Conservation (phyloP, 2,113 vertebrate genomes). For the Coracopsis vasa region DNA sequence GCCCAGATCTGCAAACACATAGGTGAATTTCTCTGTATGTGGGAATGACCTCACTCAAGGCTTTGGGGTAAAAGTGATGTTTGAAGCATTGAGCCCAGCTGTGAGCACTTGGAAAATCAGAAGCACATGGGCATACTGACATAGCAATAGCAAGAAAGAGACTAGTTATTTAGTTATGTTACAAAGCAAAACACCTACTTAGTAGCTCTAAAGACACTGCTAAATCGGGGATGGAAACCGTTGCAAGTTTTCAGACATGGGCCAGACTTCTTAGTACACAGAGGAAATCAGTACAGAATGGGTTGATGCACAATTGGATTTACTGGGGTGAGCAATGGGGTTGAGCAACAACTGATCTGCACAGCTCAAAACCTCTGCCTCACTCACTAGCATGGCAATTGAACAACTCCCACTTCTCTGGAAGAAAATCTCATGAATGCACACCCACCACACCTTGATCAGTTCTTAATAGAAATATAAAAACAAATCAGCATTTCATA, state of each 20-base stretch:
- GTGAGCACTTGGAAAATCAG: neutral
- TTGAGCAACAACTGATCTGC: neutral
- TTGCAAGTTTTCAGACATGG: neutral
- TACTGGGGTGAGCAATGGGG: neutral
- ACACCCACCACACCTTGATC: neutral
- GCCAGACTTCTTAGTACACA: neutral
- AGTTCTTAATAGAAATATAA: neutral
- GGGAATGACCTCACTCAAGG: neutral
- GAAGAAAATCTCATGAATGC: neutral
- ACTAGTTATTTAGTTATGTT: neutral
- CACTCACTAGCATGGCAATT: fast-evolving
- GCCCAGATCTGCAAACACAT: neutral
- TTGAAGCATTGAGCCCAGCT: neutral
- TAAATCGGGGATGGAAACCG: neutral
- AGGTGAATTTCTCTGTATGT: neutral
- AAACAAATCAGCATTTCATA: neutral
- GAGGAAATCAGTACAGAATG: no score
- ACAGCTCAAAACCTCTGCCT: neutral
- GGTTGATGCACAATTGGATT: neutral
- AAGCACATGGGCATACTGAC: neutral
- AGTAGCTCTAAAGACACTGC: neutral
- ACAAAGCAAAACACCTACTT: neutral
- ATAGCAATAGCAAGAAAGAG: neutral
- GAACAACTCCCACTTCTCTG: neutral
- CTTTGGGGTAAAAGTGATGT: neutral